Evolutionary conservation across 2,797 vertebrate species (phyloP), one percentile per base, ranked within the genome.

Genomic region (Jordanella pulchra): DNA sequence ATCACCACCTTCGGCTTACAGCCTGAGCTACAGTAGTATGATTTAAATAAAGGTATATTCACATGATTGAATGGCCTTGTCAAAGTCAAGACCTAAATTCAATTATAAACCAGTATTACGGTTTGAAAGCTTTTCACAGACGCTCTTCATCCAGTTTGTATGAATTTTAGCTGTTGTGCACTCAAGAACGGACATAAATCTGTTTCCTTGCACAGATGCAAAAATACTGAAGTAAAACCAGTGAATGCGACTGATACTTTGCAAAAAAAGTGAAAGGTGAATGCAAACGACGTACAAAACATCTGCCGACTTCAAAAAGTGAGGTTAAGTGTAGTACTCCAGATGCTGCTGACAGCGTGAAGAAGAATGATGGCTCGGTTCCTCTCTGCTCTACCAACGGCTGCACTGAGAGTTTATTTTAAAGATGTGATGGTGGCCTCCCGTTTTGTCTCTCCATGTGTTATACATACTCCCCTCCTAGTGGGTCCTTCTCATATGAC

Each of bases 271-370:
- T 14, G 11, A 23, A 35, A 32, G 15, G 15, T 32, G 28, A 9
- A 30, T 58, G 17, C 55, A 58, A 56, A 32, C 17, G 18, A 7
- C 1, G 28, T 58, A 58, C 28, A 32, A 58, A 61, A 35, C 21
- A 0, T 60, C 18, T 35, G 32, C 21, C 6, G 3, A 63, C 60
- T 63, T 63, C 9, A n/a, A 15, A 39, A 23, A 39, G 10, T 42
- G 60, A 63, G 23, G 23, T 54, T 25, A 27, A 3, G 53, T 54
- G 53, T 71, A 68, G 58, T 1, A 54, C 66, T 64, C 10, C 73
- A 77, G 74, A 67, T 81, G 80, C 70, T 73, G 53, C 32, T 51
- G 12, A 54, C 7, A 54, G 47, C 18, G 15, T 27, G 53, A 54
- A 10, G n/a, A 53, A 53, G 9, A 53, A 54, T 27, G 13, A 54